These are phyloP conservation scores for Periophthalmodon schlosseri DNA, from an alignment of 2,113 vertebrate species.

Conservation along the genomic window DNA sequence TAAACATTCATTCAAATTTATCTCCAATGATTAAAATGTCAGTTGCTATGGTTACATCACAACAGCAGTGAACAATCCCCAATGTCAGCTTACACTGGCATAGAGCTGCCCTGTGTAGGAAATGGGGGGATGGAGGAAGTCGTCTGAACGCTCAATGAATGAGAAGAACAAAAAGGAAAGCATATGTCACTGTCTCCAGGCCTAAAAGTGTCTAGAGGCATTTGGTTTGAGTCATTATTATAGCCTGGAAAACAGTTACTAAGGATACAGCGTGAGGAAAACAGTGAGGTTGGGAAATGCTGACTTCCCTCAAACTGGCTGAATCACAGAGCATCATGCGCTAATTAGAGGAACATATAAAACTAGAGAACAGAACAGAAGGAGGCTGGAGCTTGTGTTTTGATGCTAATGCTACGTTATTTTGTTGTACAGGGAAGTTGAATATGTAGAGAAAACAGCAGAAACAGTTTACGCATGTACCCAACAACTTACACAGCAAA, in stretches of 20 bases:
- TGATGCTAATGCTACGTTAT: conserved; percentile 11
- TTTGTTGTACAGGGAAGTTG: not conserved
- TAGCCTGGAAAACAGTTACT: conserved; percentile 34
- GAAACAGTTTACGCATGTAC: not conserved
- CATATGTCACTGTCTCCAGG: not conserved
- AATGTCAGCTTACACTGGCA: conserved; percentile 20
- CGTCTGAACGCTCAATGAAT: not conserved
- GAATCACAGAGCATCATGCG: conserved; percentile 54
- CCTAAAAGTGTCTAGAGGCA: conserved; percentile 17
- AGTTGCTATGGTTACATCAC: conserved; percentile 45
- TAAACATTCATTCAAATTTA: not conserved
- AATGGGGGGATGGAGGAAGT: conserved; percentile 1
- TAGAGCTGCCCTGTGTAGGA: not conserved
- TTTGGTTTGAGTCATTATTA: conserved; percentile 40
- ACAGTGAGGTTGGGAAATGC: conserved; percentile 53
- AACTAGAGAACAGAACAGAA: conserved; percentile 49
- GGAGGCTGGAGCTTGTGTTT: not conserved
- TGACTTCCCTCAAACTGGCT: conserved; percentile 51
- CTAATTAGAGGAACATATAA: conserved; percentile 52
- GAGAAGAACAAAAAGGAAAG: conserved; percentile 18
- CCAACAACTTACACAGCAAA: too few species aligned
- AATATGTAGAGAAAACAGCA: not conserved
- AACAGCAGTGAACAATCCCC: conserved; percentile 49
- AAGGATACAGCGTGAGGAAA: conserved; percentile 54
- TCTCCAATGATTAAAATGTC: not conserved